Base-by-base conservation (phyloP, 2,113 vertebrate genomes). In the Microcebus tavaratra region DNA sequence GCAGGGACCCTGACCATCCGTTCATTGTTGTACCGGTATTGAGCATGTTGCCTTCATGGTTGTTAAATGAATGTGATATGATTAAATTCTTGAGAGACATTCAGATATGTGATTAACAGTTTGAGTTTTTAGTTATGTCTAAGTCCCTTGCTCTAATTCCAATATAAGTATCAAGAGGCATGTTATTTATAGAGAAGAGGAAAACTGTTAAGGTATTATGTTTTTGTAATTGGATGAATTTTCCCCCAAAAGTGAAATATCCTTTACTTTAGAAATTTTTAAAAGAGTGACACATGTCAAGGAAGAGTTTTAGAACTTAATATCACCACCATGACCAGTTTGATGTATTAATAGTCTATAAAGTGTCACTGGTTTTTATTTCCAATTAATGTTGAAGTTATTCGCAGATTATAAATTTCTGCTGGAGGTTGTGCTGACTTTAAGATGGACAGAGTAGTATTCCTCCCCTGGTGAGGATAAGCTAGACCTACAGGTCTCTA, bases 51-150 rank as follows among this genome's bases (percentile, higher is more conserved):
- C 31, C 84, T 42, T 42, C 4, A 0, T 21, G 2, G 9, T 55
- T 17, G 15, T 42, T 13, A 11, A 2, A 3, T 0, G 42, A n/a
- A 29, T 6, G 21, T 21, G 4, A 12, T 6, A 0, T 0, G 13
- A 1, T n/a, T 29, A 11, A 3, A 4, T 18, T 59, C 48, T 63
- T 1, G 0, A 63, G n/a, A 48, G 36, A 48, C 36, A 10, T 1
- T 15, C 5, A 0, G 29, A 2, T 11, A 10, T n/a, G 57, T 63
- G 57, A 31, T 34, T 5, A 29, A 29, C n/a, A 48, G 79, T 53
- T 25, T 25, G 8, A 3, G 17, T 31, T 70, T 36, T 29, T 9
- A 9, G 27, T 50, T 23, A 0, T 3, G 17, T 61, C 31, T 39
- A 1, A 39, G 20, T 27, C 27, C 45, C 55, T 50, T 57, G 29